Conservation (phyloP, 1,140 invertebrate species). For the Drosophila pachea region DNA sequence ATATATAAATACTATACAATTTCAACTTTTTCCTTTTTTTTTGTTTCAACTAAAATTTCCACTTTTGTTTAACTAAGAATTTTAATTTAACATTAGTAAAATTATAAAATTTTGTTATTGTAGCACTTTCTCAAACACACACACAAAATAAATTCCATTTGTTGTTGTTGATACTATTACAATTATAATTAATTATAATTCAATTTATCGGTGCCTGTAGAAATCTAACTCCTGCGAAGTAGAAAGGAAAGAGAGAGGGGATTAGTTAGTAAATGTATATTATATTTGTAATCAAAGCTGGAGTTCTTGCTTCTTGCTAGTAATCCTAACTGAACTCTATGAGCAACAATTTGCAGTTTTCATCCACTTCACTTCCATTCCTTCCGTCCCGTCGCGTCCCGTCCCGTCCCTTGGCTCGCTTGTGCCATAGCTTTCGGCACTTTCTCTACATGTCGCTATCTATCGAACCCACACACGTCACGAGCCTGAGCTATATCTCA, state of each 20-base stretch:
- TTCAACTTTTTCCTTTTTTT: slow-evolving; percentile 35
- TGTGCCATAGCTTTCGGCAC: too few relatives aligned
- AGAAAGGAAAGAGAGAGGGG: slow-evolving; percentile 25
- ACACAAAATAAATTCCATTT: slow-evolving; percentile 33
- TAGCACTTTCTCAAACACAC: slow-evolving; percentile 38
- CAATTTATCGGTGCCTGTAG: slow-evolving; percentile 58
- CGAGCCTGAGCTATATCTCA: not conserved
- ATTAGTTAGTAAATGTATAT: slow-evolving; percentile 30
- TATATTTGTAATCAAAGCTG: not conserved
- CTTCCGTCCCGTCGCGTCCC: too few relatives aligned
- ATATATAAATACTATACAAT: slow-evolving; percentile 20
- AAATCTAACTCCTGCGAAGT: slow-evolving; percentile 68
- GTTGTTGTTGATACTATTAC: slow-evolving; percentile 29
- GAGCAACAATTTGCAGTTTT: too few relatives aligned
- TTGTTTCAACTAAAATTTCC: slow-evolving; percentile 3
- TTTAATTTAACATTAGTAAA: slow-evolving; percentile 51
- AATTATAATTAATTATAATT: slow-evolving; percentile 42
- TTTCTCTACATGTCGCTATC: too few relatives aligned
- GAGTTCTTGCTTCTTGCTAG: slow-evolving; percentile 31
- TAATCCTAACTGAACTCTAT: slow-evolving; percentile 14
- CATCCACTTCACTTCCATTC: too few relatives aligned
- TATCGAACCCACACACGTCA: too few relatives aligned
- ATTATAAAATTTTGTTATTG: slow-evolving; percentile 39
- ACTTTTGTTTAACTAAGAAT: slow-evolving; percentile 58
- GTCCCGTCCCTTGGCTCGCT: too few relatives aligned